These are phyloP conservation scores for Sapayoa aenigma DNA, from an alignment of 2,113 vertebrate genomes.

Conservation along the genomic window DNA sequence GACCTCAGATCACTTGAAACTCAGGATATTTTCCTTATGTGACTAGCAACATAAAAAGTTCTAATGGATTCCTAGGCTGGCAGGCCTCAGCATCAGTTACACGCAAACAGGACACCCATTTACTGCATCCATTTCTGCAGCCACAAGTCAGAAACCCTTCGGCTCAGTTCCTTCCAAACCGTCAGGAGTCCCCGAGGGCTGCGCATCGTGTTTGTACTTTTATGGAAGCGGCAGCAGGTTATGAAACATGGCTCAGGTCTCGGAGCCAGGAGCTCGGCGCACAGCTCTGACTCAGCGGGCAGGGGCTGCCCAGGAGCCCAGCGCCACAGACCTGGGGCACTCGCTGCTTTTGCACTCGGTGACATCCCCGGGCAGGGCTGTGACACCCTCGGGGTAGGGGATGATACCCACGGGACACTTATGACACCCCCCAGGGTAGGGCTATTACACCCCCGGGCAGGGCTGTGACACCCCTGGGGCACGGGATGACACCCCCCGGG, in stretches of 20 bases:
- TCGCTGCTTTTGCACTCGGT: background rate
- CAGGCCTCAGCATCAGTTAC: background rate
- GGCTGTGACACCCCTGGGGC: background rate
- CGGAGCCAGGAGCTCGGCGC: accelerated
- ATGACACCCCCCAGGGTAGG: too few relatives aligned
- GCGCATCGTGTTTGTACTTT: background rate
- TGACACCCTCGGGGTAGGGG: background rate
- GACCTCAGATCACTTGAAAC: background rate
- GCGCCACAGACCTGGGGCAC: accelerated
- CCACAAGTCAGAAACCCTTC: background rate
- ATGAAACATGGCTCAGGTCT: background rate
- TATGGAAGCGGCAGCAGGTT: background rate
- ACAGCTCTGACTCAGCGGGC: background rate
- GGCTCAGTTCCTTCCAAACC: background rate
- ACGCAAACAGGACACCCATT: background rate
- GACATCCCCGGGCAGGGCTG: background rate
- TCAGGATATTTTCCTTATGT: background rate
- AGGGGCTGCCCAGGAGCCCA: background rate
- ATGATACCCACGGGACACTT: too few relatives aligned
- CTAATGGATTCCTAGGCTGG: accelerated
- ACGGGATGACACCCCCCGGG: too few relatives aligned
- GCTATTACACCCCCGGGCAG: background rate
- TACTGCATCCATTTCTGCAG: background rate
- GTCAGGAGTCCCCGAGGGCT: background rate
- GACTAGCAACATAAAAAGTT: background rate